Evolutionary conservation across 2,797 vertebrate genomes (phyloP).

Genomic region (Anabacerthia variegaticeps): DNA sequence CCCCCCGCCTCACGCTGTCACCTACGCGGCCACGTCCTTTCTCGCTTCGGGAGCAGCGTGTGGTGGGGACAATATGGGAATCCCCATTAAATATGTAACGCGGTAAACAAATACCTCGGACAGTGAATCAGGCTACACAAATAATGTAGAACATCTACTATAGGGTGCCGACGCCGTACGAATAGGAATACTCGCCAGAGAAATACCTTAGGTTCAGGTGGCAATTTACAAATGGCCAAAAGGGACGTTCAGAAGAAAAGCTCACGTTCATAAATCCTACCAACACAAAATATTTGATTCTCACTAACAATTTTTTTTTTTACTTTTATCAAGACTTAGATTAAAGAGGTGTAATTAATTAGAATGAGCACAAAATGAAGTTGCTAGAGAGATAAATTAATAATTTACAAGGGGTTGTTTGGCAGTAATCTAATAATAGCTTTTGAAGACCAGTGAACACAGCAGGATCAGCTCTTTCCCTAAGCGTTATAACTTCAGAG

Average conservation of each 20-base stretch:
- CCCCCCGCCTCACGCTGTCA: background rate
- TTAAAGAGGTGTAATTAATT: slow-evolving; percentile 87
- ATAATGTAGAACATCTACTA: slow-evolving; percentile 76
- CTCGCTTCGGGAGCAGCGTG: slow-evolving; percentile 24
- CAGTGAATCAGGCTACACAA: slow-evolving; percentile 86
- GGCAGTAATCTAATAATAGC: slow-evolving; percentile 89
- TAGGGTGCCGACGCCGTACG: slow-evolving; percentile 72
- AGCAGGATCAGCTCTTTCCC: slow-evolving; percentile 74
- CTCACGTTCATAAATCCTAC: slow-evolving; percentile 67
- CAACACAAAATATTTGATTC: slow-evolving; percentile 70
- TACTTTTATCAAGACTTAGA: slow-evolving; percentile 77
- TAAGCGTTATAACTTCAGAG: slow-evolving; percentile 75
- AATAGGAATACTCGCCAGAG: slow-evolving; percentile 74
- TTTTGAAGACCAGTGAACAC: slow-evolving; percentile 83
- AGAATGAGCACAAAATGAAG: slow-evolving; percentile 90
- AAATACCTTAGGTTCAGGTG: slow-evolving; percentile 71
- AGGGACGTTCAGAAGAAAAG: slow-evolving; percentile 60
- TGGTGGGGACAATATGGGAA: slow-evolving; percentile 74
- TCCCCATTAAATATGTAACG: slow-evolving; percentile 97
- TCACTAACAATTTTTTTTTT: slow-evolving; percentile 63
- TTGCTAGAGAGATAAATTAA: slow-evolving; percentile 87
- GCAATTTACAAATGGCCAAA: slow-evolving; percentile 81
- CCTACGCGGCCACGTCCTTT: slow-evolving; percentile 50
- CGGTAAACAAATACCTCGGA: slow-evolving; percentile 94
- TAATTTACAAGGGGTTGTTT: slow-evolving; percentile 91